phyloP scores from a whole-genome alignment of 2,888 invertebrate species.

The Monopis laevigella region DNA sequence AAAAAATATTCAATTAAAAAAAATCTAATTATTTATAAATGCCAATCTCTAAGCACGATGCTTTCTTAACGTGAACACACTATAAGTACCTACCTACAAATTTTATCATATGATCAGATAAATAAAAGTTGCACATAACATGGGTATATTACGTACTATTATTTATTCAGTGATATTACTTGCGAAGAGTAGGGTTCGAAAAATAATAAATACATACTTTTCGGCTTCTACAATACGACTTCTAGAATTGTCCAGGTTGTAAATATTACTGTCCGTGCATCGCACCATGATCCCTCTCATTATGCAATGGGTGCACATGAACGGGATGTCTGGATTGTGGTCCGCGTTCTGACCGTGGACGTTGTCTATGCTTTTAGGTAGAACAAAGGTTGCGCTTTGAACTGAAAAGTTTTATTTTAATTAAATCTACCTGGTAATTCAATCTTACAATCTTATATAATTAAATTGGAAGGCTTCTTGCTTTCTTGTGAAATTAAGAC shows the following conservation, averaged over 20 bases:
- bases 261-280: conserved; percentile 23
- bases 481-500: too few species aligned
- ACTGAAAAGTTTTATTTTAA: conserved; percentile 27
- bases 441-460: neutral
- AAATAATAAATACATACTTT: too few species aligned
- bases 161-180: too few species aligned
- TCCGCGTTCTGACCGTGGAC: conserved; percentile 27
- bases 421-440: conserved; percentile 10
- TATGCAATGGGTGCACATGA: conserved; percentile 27
- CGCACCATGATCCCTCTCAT: conserved; percentile 27
- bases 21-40: too few species aligned
- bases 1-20: too few species aligned
- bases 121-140: too few species aligned
- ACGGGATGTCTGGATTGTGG: conserved; percentile 22
- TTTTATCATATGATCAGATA: too few species aligned
- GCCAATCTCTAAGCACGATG: too few species aligned
- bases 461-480: neutral
- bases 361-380: conserved; percentile 19
- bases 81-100: too few species aligned
- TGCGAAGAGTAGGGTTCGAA: too few species aligned
- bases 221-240: conserved; percentile 25
- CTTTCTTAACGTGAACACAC: too few species aligned
- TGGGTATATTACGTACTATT: too few species aligned
- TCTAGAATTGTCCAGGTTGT: conserved; percentile 28
- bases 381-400: conserved; percentile 20